Evolutionary conservation across 2,888 invertebrate genomes (phyloP), one percentile per base, ranked within the genome.

Genomic region (Barypeithes pellucidus): DNA sequence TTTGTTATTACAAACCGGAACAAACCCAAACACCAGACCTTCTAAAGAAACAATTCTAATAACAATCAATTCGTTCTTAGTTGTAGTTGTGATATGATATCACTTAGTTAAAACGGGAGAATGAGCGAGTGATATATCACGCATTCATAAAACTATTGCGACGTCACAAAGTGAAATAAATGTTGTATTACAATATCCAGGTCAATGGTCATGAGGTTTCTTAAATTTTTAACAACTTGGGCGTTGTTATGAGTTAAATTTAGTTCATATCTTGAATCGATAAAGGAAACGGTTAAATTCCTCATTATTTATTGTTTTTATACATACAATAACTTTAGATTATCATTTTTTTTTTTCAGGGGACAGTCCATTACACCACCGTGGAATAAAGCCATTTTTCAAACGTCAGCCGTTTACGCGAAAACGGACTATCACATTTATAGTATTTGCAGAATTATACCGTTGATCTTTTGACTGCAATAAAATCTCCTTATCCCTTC

Each of bases 141-240:
- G 16, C 33, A 57, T 16, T 57, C 54, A 57, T 33, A 14, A 33
- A 52, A 52, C 29, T 52, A 29, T 3, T 24, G 24, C 33, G 54
- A 29, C 54, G 33, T 57, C 54, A 57, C 14, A 20, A 11, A 50
- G 50, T 50, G 24, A 50, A 22, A 50, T n/a, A 33, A 57, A 33
- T 18, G 16, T 33, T 9, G 22, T 33, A 57, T 57, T 16, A 57
- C 33, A 33, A 33, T 33, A 33, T 18, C 16, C 16, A 33, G 54
- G 54, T 57, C 54, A 29, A 33, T 4, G 54, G 54, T 57, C 54
- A 57, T 11, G 33, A 16, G 54, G 54, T 57, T 57, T 33, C 54
- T 57, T 57, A 57, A 33, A 57, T 57, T 57, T 57, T 57, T 57
- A 57, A 57, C 54, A 18, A 57, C 54, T 57, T 33, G 33, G 9